These are phyloP conservation scores for Sylvilagus floridanus DNA, from an alignment of 2,797 vertebrate genomes.

Conservation along the genomic window DNA sequence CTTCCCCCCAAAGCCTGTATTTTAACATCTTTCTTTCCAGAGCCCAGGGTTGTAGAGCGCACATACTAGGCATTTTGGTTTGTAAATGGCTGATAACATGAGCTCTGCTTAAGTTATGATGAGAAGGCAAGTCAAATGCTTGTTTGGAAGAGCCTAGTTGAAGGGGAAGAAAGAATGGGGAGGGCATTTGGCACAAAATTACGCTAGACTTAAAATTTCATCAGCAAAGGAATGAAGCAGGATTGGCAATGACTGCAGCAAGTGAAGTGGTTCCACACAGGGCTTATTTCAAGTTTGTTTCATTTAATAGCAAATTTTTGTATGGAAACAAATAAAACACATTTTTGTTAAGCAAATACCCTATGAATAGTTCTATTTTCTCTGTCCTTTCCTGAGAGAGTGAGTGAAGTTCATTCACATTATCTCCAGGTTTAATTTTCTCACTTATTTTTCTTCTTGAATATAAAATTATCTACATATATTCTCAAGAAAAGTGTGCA, in stretches of 20 bases:
- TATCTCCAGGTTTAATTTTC: neutral
- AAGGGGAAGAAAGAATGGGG: neutral
- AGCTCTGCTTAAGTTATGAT: neutral
- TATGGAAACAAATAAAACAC: neutral
- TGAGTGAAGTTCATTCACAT: neutral
- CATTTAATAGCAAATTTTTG: neutral
- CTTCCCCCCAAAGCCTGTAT: neutral
- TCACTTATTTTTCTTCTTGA: neutral
- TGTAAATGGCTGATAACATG: neutral
- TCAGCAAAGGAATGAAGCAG: neutral
- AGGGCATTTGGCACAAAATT: neutral
- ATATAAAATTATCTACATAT: neutral
- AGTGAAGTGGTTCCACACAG: neutral
- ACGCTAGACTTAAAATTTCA: neutral
- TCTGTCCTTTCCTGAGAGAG: neutral
- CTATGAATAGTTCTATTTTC: neutral
- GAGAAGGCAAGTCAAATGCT: neutral
- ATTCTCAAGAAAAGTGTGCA: neutral
- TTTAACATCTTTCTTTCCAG: neutral
- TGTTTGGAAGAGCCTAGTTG: neutral
- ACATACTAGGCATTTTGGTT: neutral
- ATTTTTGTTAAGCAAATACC: neutral
- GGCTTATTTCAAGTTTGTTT: neutral
- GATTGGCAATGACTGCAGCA: rapidly evolving
- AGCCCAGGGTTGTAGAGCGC: neutral